Evolutionary conservation across 2,797 vertebrate genomes (phyloP).

Genomic region (Avahi laniger): DNA sequence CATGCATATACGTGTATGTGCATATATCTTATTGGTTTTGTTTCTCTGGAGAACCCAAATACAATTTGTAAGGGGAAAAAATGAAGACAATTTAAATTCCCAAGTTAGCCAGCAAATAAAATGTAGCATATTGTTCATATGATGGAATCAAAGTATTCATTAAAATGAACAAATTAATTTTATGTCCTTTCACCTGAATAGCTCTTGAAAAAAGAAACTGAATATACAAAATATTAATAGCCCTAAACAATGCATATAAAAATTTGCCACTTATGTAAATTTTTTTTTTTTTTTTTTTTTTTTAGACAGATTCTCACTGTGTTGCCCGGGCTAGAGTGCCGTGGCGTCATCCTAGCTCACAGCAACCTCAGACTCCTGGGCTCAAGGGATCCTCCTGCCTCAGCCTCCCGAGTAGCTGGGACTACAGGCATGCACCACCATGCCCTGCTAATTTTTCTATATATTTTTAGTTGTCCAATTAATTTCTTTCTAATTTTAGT

Average conservation of each 20-base stretch:
- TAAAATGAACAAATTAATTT: background rate
- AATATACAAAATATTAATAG: constrained; percentile 12
- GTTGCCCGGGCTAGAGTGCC: too few species aligned
- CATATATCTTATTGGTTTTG: background rate
- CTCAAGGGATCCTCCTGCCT: too few species aligned
- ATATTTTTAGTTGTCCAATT: too few species aligned
- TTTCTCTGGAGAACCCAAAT: background rate
- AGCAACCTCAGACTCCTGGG: too few species aligned
- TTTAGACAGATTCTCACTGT: too few species aligned
- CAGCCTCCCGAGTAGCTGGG: too few species aligned
- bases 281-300: too few species aligned
- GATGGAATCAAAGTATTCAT: background rate
- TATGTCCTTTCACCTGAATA: background rate
- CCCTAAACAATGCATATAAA: background rate
- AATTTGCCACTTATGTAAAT: background rate
- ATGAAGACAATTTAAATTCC: background rate
- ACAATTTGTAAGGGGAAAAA: background rate
- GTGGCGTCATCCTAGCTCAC: too few species aligned
- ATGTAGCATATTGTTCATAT: background rate
- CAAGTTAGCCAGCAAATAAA: background rate
- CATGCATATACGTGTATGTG: background rate
- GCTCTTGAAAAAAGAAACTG: background rate
- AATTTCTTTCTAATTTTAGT: too few species aligned
- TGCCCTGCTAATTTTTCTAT: too few species aligned
- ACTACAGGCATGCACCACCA: too few species aligned